Evolutionary conservation across 2,888 invertebrate genomes (phyloP).

Genomic region (Tiphia femorata): DNA sequence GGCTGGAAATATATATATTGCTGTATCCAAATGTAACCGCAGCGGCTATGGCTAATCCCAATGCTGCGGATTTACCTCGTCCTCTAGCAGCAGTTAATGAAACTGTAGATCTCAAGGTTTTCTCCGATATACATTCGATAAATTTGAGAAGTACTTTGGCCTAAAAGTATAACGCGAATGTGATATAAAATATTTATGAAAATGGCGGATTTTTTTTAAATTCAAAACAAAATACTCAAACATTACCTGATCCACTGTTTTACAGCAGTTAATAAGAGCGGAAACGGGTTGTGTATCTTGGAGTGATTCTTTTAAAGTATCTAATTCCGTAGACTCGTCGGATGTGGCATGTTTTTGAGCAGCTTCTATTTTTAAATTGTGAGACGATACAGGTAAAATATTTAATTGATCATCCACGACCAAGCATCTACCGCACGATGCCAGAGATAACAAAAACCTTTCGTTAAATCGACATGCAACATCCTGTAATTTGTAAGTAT

Average conservation of each 20-base stretch:
- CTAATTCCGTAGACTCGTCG: conserved; percentile 75
- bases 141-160: conserved; percentile 93
- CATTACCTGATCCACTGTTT: conserved; percentile 87
- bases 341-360: conserved; percentile 72
- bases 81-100: conserved; percentile 97
- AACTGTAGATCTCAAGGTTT: conserved; percentile 88
- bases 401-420: conserved; percentile 95
- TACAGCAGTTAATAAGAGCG: conserved; percentile 87
- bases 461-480: conserved; percentile 97
- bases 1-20: conserved; percentile 97
- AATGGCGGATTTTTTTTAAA: too few relatives aligned
- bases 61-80: conserved; percentile 97
- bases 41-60: conserved; percentile 92
- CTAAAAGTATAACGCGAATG: conserved; percentile 56
- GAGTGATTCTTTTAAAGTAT: conserved; percentile 83
- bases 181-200: background rate
- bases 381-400: conserved; percentile 92
- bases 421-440: conserved; percentile 88
- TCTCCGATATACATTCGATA: conserved; percentile 95
- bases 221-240: conserved; percentile 7
- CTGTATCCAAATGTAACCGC: conserved; percentile 88
- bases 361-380: conserved; percentile 84
- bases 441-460: conserved; percentile 90
- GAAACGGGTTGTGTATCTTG: conserved; percentile 94
- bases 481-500: conserved; percentile 66